These are phyloP conservation scores for Endotricha flammealis DNA, from an alignment of 2,888 invertebrate species.

Conservation along the genomic window DNA sequence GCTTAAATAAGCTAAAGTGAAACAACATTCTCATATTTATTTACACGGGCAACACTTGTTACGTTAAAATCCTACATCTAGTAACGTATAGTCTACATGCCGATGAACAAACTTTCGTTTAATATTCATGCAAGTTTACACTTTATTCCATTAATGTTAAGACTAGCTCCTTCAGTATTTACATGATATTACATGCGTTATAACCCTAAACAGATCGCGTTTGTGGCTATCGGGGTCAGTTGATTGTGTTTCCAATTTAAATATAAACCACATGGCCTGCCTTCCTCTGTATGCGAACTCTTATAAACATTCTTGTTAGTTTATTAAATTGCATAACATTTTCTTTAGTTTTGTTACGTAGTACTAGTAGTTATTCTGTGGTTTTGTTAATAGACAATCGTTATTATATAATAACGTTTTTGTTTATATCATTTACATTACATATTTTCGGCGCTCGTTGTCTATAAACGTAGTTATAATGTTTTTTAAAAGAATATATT, in stretches of 20 bases:
- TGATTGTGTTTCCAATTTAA: constrained; percentile 31
- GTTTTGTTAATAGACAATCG: background rate
- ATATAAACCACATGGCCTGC: constrained; percentile 37
- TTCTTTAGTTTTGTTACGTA: background rate
- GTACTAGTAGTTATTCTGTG: background rate
- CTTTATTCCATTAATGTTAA: background rate
- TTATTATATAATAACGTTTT: too few relatives aligned
- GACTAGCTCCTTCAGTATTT: background rate
- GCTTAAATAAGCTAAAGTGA: too few relatives aligned
- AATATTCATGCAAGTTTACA: background rate
- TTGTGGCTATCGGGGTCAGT: constrained; percentile 23
- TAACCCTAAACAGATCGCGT: constrained; percentile 14
- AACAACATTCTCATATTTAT: too few relatives aligned
- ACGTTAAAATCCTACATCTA: too few relatives aligned
- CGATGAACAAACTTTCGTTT: background rate
- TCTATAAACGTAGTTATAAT: too few relatives aligned
- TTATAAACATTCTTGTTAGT: background rate
- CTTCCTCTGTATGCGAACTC: constrained; percentile 5
- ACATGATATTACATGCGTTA: background rate
- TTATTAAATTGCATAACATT: background rate
- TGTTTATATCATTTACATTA: too few relatives aligned
- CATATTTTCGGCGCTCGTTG: too few relatives aligned
- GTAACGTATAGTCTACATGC: too few relatives aligned
- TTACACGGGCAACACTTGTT: too few relatives aligned
- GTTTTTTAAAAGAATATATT: too few relatives aligned